These are phyloP conservation scores for Drosophila nr. medialis DNA, from an alignment of 2,888 invertebrate species.

Conservation along the genomic window DNA sequence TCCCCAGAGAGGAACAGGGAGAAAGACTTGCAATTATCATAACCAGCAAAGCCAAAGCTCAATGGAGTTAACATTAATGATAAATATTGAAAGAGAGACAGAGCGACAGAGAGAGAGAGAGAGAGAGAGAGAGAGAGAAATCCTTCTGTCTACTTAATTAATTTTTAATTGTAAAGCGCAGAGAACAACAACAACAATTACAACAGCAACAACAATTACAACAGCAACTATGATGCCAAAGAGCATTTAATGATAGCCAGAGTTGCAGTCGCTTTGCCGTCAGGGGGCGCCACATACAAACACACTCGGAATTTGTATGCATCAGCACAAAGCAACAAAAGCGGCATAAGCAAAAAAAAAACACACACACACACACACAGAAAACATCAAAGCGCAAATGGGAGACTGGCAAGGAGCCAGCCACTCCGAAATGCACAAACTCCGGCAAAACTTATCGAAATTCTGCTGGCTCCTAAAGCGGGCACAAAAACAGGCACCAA, in stretches of 20 bases:
- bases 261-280: slow-evolving; percentile 27
- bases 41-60: slow-evolving; percentile 59
- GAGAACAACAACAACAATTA: slow-evolving; percentile 22
- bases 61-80: slow-evolving; percentile 23
- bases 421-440: slow-evolving; percentile 45
- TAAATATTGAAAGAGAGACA: not conserved
- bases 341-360: slow-evolving; percentile 30
- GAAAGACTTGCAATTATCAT: slow-evolving; percentile 28
- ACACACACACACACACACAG: slow-evolving; percentile 21
- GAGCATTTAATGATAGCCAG: slow-evolving; percentile 71
- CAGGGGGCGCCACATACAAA: slow-evolving; percentile 44
- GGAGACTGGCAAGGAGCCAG: slow-evolving; percentile 6
- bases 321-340: slow-evolving; percentile 70
- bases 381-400: slow-evolving; percentile 63
- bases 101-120: not conserved
- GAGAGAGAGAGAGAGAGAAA: not conserved
- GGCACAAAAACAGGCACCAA: slow-evolving; percentile 61
- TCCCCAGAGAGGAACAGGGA: slow-evolving; percentile 32
- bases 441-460: slow-evolving; percentile 23
- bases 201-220: slow-evolving; percentile 47
- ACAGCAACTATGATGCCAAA: slow-evolving; percentile 56
- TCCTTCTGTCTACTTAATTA: slow-evolving; percentile 71
- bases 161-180: slow-evolving; percentile 70
- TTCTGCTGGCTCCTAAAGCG: not conserved
- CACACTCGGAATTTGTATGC: slow-evolving; percentile 54